Percentiles rank a stretch among this genome's conserved stretches.
Conservation (phyloP, 2,113 vertebrate species). For the Chinchilla lanigera region DNA sequence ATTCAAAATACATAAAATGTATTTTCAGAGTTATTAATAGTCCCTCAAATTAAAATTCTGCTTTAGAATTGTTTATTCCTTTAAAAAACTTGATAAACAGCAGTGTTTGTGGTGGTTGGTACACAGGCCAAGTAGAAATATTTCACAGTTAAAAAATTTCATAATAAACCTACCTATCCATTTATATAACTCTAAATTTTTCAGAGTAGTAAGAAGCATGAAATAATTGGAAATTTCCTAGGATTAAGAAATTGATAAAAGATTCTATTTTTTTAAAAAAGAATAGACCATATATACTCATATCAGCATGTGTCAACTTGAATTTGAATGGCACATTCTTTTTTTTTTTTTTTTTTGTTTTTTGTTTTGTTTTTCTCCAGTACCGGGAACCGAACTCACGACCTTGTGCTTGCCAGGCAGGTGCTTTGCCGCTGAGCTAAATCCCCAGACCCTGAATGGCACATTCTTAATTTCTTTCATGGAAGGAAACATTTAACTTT, state of each 20-base stretch:
- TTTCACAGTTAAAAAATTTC: neutral
- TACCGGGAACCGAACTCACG: too few relatives aligned
- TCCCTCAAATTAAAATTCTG: neutral
- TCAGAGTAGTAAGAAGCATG: neutral
- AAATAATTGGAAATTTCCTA: neutral
- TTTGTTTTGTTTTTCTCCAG: too few relatives aligned
- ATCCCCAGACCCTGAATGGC: neutral
- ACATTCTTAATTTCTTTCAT: constrained; percentile 15
- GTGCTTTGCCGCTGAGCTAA: too few relatives aligned
- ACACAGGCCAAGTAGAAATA: neutral
- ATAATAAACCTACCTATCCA: neutral
- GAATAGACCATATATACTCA: neutral
- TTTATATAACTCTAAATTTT: constrained; percentile 8
- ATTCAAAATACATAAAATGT: neutral
- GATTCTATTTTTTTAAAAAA: neutral
- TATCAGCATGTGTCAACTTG: neutral
- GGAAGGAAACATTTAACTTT: neutral
- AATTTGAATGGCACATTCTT: neutral
- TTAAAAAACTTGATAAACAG: neutral
- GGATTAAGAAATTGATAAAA: neutral
- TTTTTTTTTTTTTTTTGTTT: too few relatives aligned
- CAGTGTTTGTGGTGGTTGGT: neutral
- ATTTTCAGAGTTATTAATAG: neutral
- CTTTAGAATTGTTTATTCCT: neutral
- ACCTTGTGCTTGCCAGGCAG: too few relatives aligned